Percentiles rank a stretch among this genome's conserved stretches.
These are phyloP conservation scores for Gymnoscopelus microlampas DNA, from an alignment of 2,797 vertebrate species.

Conservation along the genomic window DNA sequence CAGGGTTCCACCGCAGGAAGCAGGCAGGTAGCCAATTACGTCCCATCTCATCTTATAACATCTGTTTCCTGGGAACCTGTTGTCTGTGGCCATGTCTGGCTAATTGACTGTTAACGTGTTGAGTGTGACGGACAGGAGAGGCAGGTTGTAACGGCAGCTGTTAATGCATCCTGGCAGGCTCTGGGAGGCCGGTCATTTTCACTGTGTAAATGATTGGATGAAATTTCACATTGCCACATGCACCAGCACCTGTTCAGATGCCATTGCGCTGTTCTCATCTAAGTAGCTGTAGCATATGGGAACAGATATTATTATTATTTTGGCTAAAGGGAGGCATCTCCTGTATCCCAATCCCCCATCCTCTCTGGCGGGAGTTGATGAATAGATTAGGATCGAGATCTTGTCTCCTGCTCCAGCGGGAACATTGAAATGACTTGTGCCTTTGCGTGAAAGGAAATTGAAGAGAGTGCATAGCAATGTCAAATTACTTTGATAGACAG, in stretches of 20 bases:
- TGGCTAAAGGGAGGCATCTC: not conserved
- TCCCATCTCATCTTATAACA: slow-evolving; percentile 7
- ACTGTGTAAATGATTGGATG: slow-evolving; percentile 4
- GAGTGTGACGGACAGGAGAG: slow-evolving; percentile 17
- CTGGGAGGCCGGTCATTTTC: slow-evolving; percentile 4
- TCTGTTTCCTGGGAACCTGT: slow-evolving; percentile 1
- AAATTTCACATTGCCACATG: not conserved
- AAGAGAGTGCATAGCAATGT: not conserved
- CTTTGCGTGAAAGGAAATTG: not conserved
- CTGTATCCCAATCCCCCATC: not conserved
- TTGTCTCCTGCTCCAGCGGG: not conserved
- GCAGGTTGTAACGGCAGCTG: not conserved
- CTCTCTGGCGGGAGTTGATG: not conserved
- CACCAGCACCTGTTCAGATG: slow-evolving; percentile 11
- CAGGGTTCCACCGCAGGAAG: not conserved
- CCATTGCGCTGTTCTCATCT: not conserved
- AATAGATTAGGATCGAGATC: not conserved
- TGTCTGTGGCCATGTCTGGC: not conserved
- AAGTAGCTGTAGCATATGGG: slow-evolving; percentile 1
- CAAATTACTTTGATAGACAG: not conserved
- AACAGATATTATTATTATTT: not conserved
- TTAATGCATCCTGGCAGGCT: not conserved
- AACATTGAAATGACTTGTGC: not conserved
- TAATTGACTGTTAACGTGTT: slow-evolving; percentile 29
- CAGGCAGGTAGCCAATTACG: not conserved